Evolutionary conservation across 2,797 vertebrate species (phyloP).

Genomic region (Pseudochirops cupreus): DNA sequence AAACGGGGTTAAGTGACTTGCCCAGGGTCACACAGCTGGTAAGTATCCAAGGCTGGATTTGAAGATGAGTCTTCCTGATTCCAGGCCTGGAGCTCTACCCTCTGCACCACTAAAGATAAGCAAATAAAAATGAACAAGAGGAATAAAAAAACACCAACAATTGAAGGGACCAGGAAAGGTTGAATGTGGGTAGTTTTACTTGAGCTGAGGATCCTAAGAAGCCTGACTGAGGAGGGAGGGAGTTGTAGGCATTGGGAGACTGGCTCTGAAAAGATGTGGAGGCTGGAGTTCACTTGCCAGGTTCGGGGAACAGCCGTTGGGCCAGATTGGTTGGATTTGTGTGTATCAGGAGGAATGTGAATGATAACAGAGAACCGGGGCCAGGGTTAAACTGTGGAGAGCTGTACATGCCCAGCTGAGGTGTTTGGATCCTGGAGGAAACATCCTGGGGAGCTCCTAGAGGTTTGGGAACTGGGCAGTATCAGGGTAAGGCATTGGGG

Average conservation of each 20-base stretch:
- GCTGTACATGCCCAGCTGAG: not conserved
- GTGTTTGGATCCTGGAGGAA: not conserved
- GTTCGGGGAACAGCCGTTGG: not conserved
- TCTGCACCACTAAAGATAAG: not conserved
- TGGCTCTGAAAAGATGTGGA: not conserved
- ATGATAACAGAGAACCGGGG: not conserved
- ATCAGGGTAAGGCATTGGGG: not conserved
- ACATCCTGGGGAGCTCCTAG: not conserved
- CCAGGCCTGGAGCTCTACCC: not conserved
- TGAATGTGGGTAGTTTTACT: not conserved
- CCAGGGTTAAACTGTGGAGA: not conserved
- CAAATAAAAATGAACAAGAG: not conserved
- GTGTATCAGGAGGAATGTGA: not conserved
- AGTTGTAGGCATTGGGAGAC: not conserved
- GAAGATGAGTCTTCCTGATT: not conserved
- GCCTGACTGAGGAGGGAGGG: not conserved
- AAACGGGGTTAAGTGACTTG: not conserved
- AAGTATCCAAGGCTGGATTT: not conserved
- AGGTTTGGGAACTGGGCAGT: not conserved
- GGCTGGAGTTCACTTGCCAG: not conserved
- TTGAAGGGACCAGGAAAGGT: not conserved
- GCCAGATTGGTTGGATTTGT: not conserved
- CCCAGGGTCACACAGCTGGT: not conserved
- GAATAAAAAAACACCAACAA: not conserved
- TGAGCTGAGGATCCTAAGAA: not conserved